These are phyloP conservation scores for Argentina silus DNA, from an alignment of 2,797 vertebrate species.

Conservation along the genomic window DNA sequence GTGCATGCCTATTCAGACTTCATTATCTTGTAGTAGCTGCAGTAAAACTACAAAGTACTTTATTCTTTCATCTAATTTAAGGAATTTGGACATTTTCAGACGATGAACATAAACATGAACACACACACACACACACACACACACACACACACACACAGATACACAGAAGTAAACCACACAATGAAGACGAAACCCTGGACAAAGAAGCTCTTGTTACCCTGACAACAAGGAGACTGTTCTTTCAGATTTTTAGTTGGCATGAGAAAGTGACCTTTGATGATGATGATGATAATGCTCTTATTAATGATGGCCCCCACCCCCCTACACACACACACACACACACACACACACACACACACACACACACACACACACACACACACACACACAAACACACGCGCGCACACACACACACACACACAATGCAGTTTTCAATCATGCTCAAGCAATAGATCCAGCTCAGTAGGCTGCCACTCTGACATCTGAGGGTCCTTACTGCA, in stretches of 20 bases:
- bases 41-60: no score
- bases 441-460: not conserved
- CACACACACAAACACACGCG: not conserved
- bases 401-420: not conserved
- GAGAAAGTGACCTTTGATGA: constrained; percentile 15
- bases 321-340: constrained; percentile 6
- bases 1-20: no score
- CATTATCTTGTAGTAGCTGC: no score
- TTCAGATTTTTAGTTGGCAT: not conserved
- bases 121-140: not conserved
- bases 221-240: constrained; percentile 25
- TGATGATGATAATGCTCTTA: not conserved
- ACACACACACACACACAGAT: not conserved
- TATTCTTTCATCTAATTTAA: no score
- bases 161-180: not conserved
- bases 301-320: not conserved
- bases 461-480: not conserved
- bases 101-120: no score
- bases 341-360: not conserved
- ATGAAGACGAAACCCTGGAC: not conserved
- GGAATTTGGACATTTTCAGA: no score
- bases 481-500: not conserved
- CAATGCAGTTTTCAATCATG: not conserved
- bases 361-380: not conserved
- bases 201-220: constrained; percentile 29